Conservation (phyloP, 2,113 vertebrate genomes). For the Takifugu bimaculatus region DNA sequence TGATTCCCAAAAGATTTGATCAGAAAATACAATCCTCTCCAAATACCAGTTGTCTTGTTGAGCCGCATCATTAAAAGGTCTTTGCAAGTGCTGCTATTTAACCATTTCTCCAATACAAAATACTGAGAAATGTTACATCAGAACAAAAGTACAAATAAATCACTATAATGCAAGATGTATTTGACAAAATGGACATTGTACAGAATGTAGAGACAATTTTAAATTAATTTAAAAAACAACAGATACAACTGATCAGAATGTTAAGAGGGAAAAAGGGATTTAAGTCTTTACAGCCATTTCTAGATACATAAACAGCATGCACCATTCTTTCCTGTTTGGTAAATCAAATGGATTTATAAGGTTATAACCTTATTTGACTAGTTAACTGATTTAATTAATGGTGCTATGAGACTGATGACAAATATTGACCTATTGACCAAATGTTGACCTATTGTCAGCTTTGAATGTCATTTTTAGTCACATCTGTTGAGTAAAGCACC, state of each 20-base stretch:
- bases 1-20: slow-evolving; percentile 72
- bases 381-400: not conserved
- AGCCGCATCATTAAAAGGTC: slow-evolving; percentile 52
- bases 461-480: not conserved
- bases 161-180: slow-evolving; percentile 61
- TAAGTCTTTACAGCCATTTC: slow-evolving; percentile 34
- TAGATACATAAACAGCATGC: slow-evolving; percentile 40
- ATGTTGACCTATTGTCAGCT: slow-evolving; percentile 12
- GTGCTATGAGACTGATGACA: not conserved
- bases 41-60: slow-evolving; percentile 53
- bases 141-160: slow-evolving; percentile 62
- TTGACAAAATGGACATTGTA: slow-evolving; percentile 55
- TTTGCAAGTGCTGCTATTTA: slow-evolving; percentile 41
- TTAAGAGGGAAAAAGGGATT: slow-evolving; percentile 49
- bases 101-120: slow-evolving; percentile 64
- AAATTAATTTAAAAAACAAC: slow-evolving; percentile 63
- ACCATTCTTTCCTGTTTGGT: slow-evolving; percentile 15
- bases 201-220: slow-evolving; percentile 62
- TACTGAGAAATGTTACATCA: slow-evolving; percentile 71
- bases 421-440: slow-evolving; percentile 11
- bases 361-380: not conserved
- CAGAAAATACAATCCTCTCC: slow-evolving; percentile 73
- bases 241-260: slow-evolving; percentile 65
- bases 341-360: not conserved
- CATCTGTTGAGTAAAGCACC: slow-evolving; percentile 17